Conservation (phyloP, 2,888 invertebrate species). For the Drosophila neotestacea region DNA sequence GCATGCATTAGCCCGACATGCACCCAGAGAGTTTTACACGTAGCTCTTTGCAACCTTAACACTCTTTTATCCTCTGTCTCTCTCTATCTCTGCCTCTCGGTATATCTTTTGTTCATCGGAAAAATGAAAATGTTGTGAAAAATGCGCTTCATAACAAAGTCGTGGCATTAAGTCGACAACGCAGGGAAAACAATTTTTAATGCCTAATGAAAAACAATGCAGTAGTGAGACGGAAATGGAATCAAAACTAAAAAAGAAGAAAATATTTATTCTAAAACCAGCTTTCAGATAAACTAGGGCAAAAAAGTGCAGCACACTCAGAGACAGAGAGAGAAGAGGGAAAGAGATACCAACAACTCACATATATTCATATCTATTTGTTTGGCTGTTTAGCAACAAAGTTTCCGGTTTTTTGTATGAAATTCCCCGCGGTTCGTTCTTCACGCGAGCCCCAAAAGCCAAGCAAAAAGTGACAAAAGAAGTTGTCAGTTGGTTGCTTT, state of each 20-base stretch:
- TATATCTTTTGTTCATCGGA: conserved; percentile 13
- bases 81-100: background rate
- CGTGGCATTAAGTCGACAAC: conserved; percentile 66
- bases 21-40: conserved; percentile 37
- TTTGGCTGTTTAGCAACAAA: conserved; percentile 72
- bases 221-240: conserved; percentile 27
- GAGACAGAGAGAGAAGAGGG: conserved; percentile 6
- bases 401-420: conserved; percentile 60
- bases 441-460: conserved; percentile 33
- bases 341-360: conserved; percentile 10
- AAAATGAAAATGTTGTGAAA: conserved; percentile 45
- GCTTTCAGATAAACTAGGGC: conserved; percentile 23
- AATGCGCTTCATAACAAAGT: conserved; percentile 54
- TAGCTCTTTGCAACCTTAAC: conserved; percentile 10
- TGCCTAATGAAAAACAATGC: conserved; percentile 74
- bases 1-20: conserved; percentile 68
- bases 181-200: conserved; percentile 71
- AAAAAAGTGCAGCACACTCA: conserved; percentile 36
- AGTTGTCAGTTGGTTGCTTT: conserved; percentile 60
- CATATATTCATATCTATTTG: conserved; percentile 69
- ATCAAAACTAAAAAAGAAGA: conserved; percentile 19
- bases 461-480: conserved; percentile 70
- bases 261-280: conserved; percentile 27
- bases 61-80: background rate
- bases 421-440: conserved; percentile 48